Conservation (phyloP, 2,888 invertebrate species). For the Tiphia femorata region DNA sequence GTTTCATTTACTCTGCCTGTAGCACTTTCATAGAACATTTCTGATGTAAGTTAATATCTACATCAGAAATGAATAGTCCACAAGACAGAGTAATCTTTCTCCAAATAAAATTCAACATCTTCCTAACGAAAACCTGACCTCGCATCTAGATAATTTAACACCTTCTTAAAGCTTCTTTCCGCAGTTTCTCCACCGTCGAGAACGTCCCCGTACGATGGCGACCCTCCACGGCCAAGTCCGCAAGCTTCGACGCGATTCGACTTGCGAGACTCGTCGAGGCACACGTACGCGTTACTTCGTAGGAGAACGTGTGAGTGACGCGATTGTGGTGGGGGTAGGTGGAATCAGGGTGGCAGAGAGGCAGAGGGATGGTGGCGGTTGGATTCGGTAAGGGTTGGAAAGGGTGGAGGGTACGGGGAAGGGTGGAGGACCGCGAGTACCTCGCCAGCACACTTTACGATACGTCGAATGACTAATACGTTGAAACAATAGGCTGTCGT, state of each 20-base stretch:
- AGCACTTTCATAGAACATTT: no score
- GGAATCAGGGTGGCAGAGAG: no score
- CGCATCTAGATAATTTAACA: no score
- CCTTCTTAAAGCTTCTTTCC: no score
- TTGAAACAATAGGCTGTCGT: conserved; percentile 68
- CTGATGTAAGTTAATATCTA: no score
- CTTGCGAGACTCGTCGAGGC: no score
- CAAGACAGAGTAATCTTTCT: no score
- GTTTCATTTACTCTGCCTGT: no score
- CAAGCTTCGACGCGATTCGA: conserved; percentile 42
- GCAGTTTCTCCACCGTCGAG: no score
- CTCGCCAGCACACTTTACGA: conserved; percentile 64
- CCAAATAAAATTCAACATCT: no score
- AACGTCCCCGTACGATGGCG: conserved; percentile 55
- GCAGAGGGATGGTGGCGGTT: conserved; percentile 29
- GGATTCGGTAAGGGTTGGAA: conserved; percentile 29
- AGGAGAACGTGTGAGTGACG: conserved; percentile 23
- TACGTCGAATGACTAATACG: conserved; percentile 69
- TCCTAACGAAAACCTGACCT: no score
- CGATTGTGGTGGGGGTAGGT: conserved; percentile 28
- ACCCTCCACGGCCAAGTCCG: conserved; percentile 52
- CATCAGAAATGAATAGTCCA: no score
- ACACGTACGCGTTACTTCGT: conserved; percentile 10
- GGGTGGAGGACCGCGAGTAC: conserved; percentile 50
- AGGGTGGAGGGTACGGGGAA: conserved; percentile 29